Percentiles rank a stretch among this genome's conserved stretches.
These are phyloP conservation scores for Leptinotarsa peninsularis DNA, from an alignment of 2,888 invertebrate genomes.

Conservation along the genomic window DNA sequence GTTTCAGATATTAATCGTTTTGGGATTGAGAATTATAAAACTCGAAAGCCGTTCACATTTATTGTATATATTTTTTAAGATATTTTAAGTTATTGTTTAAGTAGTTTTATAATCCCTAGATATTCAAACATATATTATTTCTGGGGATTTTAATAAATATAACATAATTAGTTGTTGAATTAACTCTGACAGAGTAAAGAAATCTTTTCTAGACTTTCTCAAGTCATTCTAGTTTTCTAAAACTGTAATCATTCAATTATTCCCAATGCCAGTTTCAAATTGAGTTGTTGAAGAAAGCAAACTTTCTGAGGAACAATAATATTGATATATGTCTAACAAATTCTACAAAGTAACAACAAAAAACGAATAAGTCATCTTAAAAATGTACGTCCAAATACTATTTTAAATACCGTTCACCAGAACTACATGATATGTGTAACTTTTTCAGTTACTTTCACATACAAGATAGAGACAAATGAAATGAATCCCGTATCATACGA, in stretches of 20 bases:
- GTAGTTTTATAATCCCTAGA: no score
- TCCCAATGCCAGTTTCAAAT: neutral
- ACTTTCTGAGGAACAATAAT: conserved; percentile 24
- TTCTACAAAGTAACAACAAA: conserved; percentile 36
- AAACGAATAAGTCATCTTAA: conserved; percentile 24
- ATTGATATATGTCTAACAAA: conserved; percentile 43
- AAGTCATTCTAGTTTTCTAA: no score
- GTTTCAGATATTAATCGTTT: no score
- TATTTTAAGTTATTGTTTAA: no score
- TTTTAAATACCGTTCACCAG: conserved; percentile 51
- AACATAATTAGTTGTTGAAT: no score
- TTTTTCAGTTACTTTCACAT: conserved; percentile 33
- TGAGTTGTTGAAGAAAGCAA: neutral
- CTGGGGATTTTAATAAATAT: no score
- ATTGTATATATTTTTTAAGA: no score
- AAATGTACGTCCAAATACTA: conserved; percentile 38
- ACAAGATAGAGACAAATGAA: neutral
- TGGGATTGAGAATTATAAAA: no score
- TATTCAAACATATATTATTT: no score
- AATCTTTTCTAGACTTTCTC: no score
- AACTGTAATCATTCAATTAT: neutral
- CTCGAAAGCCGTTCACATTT: no score
- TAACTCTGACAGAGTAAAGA: no score
- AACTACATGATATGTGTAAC: conserved; percentile 56
- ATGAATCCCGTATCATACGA: neutral